phyloP scores from a whole-genome alignment of 2,888 invertebrate species.

The Rotaria sp. region DNA sequence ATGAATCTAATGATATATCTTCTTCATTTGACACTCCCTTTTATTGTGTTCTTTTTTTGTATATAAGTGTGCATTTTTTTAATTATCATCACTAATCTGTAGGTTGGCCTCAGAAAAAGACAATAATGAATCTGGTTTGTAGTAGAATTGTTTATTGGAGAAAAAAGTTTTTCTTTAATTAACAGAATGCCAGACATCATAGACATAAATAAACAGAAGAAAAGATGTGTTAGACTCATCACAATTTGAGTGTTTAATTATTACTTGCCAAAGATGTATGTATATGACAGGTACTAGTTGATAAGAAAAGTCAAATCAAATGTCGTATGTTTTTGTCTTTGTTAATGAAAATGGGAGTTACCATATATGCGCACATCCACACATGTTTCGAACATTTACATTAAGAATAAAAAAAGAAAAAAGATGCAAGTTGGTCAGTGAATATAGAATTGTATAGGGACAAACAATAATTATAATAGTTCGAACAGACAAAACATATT shows the following conservation, averaged over 20 bases:
- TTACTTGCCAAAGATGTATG: neutral
- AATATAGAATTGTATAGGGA: neutral
- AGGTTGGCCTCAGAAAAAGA: neutral
- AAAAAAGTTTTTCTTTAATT: conserved; percentile 15
- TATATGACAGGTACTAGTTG: neutral
- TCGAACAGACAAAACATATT: neutral
- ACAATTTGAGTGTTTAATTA: conserved; percentile 12
- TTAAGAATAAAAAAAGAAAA: neutral
- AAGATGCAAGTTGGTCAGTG: neutral
- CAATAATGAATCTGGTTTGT: conserved; percentile 7
- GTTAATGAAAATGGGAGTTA: neutral
- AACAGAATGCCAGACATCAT: conserved; percentile 7
- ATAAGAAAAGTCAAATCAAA: conserved; percentile 13
- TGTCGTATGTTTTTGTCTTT: neutral
- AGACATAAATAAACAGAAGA: conserved; percentile 3
- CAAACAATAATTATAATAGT: neutral
- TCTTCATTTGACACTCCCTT: neutral
- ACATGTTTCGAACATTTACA: conserved; percentile 8
- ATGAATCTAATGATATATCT: neutral
- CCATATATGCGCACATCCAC: neutral
- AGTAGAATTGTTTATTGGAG: conserved; percentile 4
- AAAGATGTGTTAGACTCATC: neutral
- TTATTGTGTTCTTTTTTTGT: too few relatives aligned
- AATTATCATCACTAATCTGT: conserved; percentile 3
- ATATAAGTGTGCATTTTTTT: neutral